These are phyloP conservation scores for Nothocercus nigrocapillus DNA, from an alignment of 2,113 vertebrate species.

Conservation along the genomic window DNA sequence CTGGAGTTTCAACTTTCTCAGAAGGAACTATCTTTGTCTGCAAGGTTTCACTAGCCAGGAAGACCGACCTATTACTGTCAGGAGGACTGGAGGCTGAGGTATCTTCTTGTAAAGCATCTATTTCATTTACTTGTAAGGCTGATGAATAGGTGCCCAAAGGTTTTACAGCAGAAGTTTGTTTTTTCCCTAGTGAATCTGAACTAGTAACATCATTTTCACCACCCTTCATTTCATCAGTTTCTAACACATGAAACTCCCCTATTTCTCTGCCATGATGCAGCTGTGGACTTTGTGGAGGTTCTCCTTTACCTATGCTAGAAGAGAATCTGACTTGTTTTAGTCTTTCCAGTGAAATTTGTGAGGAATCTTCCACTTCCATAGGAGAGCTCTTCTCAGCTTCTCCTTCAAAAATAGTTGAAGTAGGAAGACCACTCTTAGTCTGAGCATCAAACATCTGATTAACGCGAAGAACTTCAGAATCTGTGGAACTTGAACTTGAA, in stretches of 20 bases:
- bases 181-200: not conserved
- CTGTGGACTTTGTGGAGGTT: conserved; percentile 47
- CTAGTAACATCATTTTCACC: not conserved
- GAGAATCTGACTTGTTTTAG: conserved; percentile 87
- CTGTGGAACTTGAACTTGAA: conserved; percentile 84
- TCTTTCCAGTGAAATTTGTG: conserved; percentile 71
- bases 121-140: not conserved
- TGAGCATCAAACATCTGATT: conserved; percentile 63
- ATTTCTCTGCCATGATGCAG: conserved; percentile 58
- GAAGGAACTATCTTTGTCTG: not conserved
- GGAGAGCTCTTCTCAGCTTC: conserved; percentile 51
- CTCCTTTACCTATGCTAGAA: conserved; percentile 32
- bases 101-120: not conserved
- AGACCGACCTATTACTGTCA: not conserved
- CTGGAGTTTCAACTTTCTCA: conserved; percentile 15
- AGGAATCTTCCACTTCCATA: not conserved
- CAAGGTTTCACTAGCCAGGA: not conserved
- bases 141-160: not conserved
- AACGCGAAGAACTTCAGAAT: conserved; percentile 77
- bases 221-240: conserved; percentile 37
- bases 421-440: conserved; percentile 60
- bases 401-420: conserved; percentile 70
- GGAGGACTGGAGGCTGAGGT: not conserved
- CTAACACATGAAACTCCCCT: conserved; percentile 78
- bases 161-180: not conserved